Conservation (phyloP, 2,113 vertebrate genomes). For the Pseudorectes ferrugineus region DNA sequence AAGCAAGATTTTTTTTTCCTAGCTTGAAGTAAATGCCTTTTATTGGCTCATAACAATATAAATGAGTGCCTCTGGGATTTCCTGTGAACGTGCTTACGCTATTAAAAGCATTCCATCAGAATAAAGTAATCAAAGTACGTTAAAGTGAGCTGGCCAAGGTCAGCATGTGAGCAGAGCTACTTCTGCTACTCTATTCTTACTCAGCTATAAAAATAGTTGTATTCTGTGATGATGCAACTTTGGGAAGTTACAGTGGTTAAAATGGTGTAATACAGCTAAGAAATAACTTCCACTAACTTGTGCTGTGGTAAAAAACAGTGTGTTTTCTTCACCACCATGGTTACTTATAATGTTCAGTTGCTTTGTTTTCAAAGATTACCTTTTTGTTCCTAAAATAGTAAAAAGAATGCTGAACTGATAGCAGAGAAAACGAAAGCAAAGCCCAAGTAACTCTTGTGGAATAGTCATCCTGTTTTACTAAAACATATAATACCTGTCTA, state of each 20-base stretch:
- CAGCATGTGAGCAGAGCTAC: background rate
- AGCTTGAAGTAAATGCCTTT: background rate
- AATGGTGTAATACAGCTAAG: background rate
- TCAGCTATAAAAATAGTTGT: background rate
- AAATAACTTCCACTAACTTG: background rate
- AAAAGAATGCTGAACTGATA: background rate
- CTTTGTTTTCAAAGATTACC: background rate
- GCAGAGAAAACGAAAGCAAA: background rate
- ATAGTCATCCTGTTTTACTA: background rate
- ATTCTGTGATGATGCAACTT: background rate
- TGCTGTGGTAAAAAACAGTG: background rate
- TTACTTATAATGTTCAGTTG: background rate
- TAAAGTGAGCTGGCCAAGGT: background rate
- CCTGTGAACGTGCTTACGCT: background rate
- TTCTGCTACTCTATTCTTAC: background rate
- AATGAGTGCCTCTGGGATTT: background rate
- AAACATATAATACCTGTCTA: background rate
- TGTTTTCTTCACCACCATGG: background rate
- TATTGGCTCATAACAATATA: background rate
- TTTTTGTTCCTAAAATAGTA: background rate
- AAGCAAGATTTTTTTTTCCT: background rate
- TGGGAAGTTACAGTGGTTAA: background rate
- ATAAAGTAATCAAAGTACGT: background rate
- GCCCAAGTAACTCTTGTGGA: background rate
- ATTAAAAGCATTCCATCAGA: conserved; percentile 8